These are phyloP conservation scores for Clupea harengus DNA, from an alignment of 2,113 vertebrate genomes.

Conservation along the genomic window DNA sequence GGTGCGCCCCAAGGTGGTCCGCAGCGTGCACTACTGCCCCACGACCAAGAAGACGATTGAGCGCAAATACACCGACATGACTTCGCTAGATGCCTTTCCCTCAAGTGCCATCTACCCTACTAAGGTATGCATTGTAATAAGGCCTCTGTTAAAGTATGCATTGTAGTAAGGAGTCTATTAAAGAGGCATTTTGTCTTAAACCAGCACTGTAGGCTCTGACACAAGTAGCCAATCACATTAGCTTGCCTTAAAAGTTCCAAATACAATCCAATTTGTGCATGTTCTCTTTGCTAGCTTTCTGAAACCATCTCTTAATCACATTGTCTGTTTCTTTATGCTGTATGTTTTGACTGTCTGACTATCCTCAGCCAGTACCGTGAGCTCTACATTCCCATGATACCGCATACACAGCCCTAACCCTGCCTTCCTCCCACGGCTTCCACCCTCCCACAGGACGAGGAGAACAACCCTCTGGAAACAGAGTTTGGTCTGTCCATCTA, in stretches of 20 bases:
- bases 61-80: slow-evolving; percentile 91
- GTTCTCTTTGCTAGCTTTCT: background rate
- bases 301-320: background rate
- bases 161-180: background rate
- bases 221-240: background rate
- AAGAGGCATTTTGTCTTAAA: background rate
- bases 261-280: too few species aligned
- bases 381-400: too few species aligned
- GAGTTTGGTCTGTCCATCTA: slow-evolving; percentile 92
- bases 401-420: background rate
- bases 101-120: slow-evolving; percentile 91
- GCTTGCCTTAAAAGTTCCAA: background rate
- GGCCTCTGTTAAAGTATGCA: background rate
- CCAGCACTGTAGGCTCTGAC: background rate
- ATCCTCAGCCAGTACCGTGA: background rate
- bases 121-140: slow-evolving; percentile 73
- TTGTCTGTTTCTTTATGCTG: background rate
- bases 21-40: slow-evolving; percentile 96
- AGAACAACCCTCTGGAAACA: slow-evolving; percentile 95
- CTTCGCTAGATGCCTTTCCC: slow-evolving; percentile 90
- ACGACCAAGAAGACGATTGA: slow-evolving; percentile 95
- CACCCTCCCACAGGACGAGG: slow-evolving; percentile 81
- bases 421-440: background rate
- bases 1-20: slow-evolving; percentile 92
- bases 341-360: background rate